These are phyloP conservation scores for Tolypeutes matacus DNA, from an alignment of 2,797 vertebrate species.

Conservation along the genomic window DNA sequence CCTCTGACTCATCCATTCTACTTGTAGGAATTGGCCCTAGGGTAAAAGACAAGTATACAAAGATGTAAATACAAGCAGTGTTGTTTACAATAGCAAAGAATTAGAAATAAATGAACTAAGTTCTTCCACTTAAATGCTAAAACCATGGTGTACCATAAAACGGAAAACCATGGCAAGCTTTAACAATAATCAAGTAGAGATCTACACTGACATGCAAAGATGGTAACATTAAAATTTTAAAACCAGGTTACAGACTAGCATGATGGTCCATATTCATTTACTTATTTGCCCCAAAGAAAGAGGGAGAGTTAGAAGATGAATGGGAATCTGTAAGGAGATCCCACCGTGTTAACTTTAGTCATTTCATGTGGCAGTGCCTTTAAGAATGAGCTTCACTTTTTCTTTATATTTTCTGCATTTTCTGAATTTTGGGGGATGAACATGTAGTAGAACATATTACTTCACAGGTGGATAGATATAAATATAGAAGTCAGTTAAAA, in stretches of 20 bases:
- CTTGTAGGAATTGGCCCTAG: neutral
- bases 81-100: neutral
- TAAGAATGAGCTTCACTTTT: neutral
- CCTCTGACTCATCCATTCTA: neutral
- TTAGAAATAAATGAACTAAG: neutral
- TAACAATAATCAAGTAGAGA: neutral
- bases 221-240: neutral
- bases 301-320: neutral
- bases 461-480: neutral
- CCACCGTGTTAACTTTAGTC: neutral
- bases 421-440: neutral
- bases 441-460: neutral
- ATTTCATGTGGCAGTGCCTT: neutral
- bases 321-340: neutral
- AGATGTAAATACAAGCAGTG: neutral
- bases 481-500: neutral
- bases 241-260: neutral
- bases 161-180: neutral
- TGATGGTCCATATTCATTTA: neutral
- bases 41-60: neutral
- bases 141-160: neutral
- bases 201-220: neutral
- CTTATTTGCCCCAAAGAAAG: neutral
- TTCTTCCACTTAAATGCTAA: neutral
- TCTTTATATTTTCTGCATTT: neutral